Evolutionary conservation across 2,113 vertebrate genomes (phyloP), one percentile per base, ranked within the genome.

Genomic region (Bufo gargarizans): DNA sequence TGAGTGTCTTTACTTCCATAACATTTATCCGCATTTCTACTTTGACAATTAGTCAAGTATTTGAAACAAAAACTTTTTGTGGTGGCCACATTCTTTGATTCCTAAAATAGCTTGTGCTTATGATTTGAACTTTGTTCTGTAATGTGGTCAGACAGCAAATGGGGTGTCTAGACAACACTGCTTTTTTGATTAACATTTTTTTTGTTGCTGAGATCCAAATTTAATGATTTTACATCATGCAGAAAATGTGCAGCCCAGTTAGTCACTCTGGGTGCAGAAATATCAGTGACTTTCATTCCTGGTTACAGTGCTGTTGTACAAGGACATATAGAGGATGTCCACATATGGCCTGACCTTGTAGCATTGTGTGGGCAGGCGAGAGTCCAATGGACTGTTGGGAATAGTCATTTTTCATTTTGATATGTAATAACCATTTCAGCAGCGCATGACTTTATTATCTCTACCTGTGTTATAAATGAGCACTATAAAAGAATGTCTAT

Each of bases 151-250:
- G 63, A 71, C 77, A 58, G 77, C 86, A 80, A 78, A 65, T 58
- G 77, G 86, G 86, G 22, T 67, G 87, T 88, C 87, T 88, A 88
- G 80, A 88, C 87, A 88, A 19, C 76, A 67, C 55, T 80, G 61
- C 43, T 84, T 47, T n/a, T 82, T 69, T 82, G 43, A 82, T 82
- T 72, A 88, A 82, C 55, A 63, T 83, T 61, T 61, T 84, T n/a
- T 84, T 22, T 58, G 14, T 58, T 65, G 56, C 33, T 45, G 56
- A 19, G 67, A 80, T 71, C 33, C 50, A 63, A 16, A 82, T 49
- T 49, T 82, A 45, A 33, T 74, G 50, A 82, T 76, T 76, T 82
- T 56, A 82, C 74, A 77, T 76, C 71, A 76, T 74, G 71, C 33
- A 77, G 71, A 77, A 84, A 71, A 77, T 11, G 71, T 61, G 14